Evolutionary conservation across 2,797 vertebrate species (phyloP), one percentile per base, ranked within the genome.

Genomic region (Leptoclinus maculatus): DNA sequence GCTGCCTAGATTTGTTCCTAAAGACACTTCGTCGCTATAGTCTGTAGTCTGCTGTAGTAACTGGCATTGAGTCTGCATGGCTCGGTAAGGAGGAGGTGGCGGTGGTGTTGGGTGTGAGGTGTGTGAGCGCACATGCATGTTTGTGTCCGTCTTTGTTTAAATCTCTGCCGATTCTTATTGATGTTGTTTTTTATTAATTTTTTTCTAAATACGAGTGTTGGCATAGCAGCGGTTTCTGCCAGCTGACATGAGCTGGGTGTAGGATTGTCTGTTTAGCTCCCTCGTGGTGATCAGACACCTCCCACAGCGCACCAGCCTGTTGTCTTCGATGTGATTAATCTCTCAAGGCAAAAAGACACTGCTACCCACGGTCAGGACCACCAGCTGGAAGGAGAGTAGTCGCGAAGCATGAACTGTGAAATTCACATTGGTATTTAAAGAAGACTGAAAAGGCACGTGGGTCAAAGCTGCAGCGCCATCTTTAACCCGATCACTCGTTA

Each of bases 41-140:
- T 80, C 53, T 76, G 70, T 70, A 64, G 53, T 82, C 79, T 71
- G 69, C 74, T 77, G 71, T 79, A 74, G 76, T 78, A 80, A 63
- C 59, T 75, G 29, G 14, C 74, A 70, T 17, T 56, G 56, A 74
- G 19, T 78, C 29, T 5, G 62, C 68, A 25, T 68, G 63, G 32
- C 79, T 68, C 41, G 5, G 65, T 72, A 8, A 59, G 62, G 78
- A 63, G 69, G 83, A 79, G 78, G 53, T 27, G 74, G 79, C 62
- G 74, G 56, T 64, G 74, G 56, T 65, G 70, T 25, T 64, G 57
- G 77, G 90, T 87, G 82, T 90, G 88, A 87, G 82, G 85, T 88
- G 85, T 88, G 92, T 90, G 84, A 87, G 88, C 56, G 63, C 83
- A 74, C 75, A 86, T 89, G 90, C 92, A 91, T 87, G 90, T 82